Conservation (phyloP, 2,888 invertebrate genomes). For the Idaea straminata region DNA sequence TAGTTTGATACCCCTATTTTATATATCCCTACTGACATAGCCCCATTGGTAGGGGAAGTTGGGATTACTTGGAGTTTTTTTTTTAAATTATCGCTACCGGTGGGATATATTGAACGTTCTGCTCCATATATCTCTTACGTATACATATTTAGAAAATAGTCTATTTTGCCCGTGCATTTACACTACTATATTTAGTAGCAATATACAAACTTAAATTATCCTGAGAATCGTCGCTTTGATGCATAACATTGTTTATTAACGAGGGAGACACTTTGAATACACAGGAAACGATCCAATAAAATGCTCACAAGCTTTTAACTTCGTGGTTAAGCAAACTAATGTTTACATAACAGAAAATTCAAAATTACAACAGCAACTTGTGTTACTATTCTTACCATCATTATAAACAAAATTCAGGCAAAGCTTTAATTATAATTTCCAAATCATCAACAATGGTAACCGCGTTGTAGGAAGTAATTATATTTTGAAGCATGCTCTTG, state of each 20-base stretch:
- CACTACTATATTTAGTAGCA: conserved; percentile 16
- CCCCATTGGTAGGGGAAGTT: too few species aligned
- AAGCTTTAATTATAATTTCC: conserved; percentile 27
- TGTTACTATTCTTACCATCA: conserved; percentile 12
- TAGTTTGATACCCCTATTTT: background rate
- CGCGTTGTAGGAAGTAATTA: conserved; percentile 47
- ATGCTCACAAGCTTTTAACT: conserved; percentile 39
- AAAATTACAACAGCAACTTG: conserved; percentile 16
- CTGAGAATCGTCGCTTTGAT: conserved; percentile 58
- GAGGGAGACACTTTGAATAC: conserved; percentile 49
- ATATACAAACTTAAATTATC: conserved; percentile 42
- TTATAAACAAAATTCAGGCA: conserved; percentile 17
- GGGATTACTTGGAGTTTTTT: background rate
- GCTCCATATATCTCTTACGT: conserved; percentile 12
- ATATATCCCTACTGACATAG: too few species aligned
- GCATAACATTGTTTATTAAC: conserved; percentile 62
- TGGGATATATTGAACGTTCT: background rate
- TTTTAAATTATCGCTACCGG: background rate
- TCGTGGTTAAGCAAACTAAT: conserved; percentile 33
- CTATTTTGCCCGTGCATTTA: conserved; percentile 13
- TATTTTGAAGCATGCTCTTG: conserved; percentile 41
- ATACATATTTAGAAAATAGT: conserved; percentile 25
- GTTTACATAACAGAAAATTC: conserved; percentile 20
- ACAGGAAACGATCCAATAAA: conserved; percentile 56
- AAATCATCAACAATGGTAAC: conserved; percentile 33